Evolutionary conservation across 2,797 vertebrate species (phyloP), one percentile per base, ranked within the genome.

Genomic region (Ptychadena robeensis): DNA sequence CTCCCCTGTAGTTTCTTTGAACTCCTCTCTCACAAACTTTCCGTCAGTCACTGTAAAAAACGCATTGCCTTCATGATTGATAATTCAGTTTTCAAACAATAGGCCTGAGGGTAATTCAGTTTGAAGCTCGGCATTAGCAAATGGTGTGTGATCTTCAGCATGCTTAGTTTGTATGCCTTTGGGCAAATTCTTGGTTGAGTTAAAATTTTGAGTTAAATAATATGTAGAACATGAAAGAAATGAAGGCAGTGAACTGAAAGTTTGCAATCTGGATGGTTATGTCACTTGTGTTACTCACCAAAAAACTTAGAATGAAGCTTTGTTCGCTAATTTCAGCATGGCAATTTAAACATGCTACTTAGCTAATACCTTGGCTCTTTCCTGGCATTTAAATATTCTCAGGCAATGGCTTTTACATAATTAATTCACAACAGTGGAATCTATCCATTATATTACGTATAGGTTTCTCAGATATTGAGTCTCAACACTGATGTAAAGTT

Each of bases 221-320:
- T 65, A 61, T 73, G 79, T 28, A 57, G 63, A 79, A 35, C 14
- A 22, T 65, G 31, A 64, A 76, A 76, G 10, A 74, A 67, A 53
- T 68, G 30, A 68, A 75, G 44, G 64, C 80, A 82, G 32, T 82
- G 64, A 82, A 38, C 63, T 68, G 64, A 82, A 82, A 67, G 25
- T 30, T 74, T 68, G 32, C 80, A 82, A 48, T 74, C 80, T 82
- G 80, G 65, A 68, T 69, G 10, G 31, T 53, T 69, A 28, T 78
- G 76, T 68, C 40, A 68, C 31, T 79, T 69, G 44, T 57, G 28
- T 37, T 68, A 18, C 30, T 68, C 30, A 48, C 61, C 35, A 68
- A 59, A 79, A 57, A 79, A 66, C 37, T 10, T 34, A 66, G 48
- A 31, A 12, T 18, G 14, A 66, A 32, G 25, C 14, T 1, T 53